Base-by-base conservation (phyloP, 2,113 vertebrate genomes). In the Lethenteron camtschaticum region DNA sequence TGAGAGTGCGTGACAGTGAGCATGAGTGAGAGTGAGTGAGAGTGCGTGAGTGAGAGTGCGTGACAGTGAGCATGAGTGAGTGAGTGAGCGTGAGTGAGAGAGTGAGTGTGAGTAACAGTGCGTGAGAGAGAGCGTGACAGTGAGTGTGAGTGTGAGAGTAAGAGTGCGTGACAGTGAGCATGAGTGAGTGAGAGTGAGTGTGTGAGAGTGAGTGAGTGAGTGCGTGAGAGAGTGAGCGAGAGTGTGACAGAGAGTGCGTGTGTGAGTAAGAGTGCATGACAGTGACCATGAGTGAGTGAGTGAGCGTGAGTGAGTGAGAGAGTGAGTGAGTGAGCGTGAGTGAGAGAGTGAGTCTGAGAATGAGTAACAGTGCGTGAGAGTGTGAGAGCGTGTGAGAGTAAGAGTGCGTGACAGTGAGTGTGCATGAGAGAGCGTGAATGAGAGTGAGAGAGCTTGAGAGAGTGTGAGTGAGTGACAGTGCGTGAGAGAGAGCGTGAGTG, bases 321-420 rank as follows among this genome's bases (percentile, higher is more conserved):
- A 57, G 63, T 11, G 60, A 3, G 60, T 11, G 14, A 56, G 70
- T 70, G 66, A 68, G 12, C 14, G 66, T 16, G 8, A 13, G 70
- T 6, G 58, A 14, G 56, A 11, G 70, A 24, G 70, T 9, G 59
- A 9, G 13, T 2, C 20, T 20, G 59, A 41, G 10, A 24, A 58
- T 69, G 55, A 59, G 70, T 68, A 18, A 59, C n/a, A n/a, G n/a
- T n/a, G 70, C 59, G 70, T 55, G 70, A 13, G 57, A 3, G 70
- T 18, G 70, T 3, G 69, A n/a, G 11, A n/a, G 70, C 8, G 55
- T 41, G 70, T 69, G 58, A 14, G 57, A 13, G 58, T 14, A 8
- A 11, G 70, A 58, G 70, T 12, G 59, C 2, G 9, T 69, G 20
- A 41, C 9, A 58, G n/a, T 69, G 16, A 59, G 56, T 20, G 20